Evolutionary conservation across 2,797 vertebrate genomes (phyloP), one percentile per base, ranked within the genome.

Genomic region (Spea hammondii): DNA sequence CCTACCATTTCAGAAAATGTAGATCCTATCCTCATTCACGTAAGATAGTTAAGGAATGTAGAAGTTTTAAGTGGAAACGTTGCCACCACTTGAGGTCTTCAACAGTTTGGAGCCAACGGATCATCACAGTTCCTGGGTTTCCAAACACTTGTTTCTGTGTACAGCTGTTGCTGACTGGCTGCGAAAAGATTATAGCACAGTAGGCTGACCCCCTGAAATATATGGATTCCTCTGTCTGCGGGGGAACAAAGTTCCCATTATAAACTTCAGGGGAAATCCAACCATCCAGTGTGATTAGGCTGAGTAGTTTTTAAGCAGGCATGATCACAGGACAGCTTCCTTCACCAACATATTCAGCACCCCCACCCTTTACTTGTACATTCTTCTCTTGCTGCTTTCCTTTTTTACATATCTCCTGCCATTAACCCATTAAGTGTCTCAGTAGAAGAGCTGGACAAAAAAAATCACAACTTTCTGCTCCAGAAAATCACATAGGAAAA

Each of bases 181-280:
- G 6, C 53, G 49, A 69, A 69, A 17, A 49, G 48, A 14, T 51
- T 50, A 53, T n/a, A 69, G 47, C 8, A n/a, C 32, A 17, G 59
- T 6, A 32, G 9, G n/a, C 14, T 62, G 59, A 14, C 48, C 49
- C 49, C 67, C 8, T 32, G 32, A 48, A 47, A 79, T 48, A 53
- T 74, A n/a, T 48, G 71, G 55, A 79, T 79, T 74, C 78, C 65
- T 74, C 14, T 46, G 72, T 69, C 57, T 79, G 78, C 59, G 78
- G 78, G 78, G 69, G 72, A 79, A 48, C 65, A 64, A 45, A 45
- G 64, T 54, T 8, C 57, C 53, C 48, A 79, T 79, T 74, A 62
- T 74, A 62, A 64, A 74, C 51, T 55, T 3, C 10, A 79, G 53
- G 47, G 12, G 46, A 57, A n/a, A 55, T 51, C n/a, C 65, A 45